Base-by-base conservation (phyloP, 2,888 invertebrate species). In the Drosophila kuntzei region DNA sequence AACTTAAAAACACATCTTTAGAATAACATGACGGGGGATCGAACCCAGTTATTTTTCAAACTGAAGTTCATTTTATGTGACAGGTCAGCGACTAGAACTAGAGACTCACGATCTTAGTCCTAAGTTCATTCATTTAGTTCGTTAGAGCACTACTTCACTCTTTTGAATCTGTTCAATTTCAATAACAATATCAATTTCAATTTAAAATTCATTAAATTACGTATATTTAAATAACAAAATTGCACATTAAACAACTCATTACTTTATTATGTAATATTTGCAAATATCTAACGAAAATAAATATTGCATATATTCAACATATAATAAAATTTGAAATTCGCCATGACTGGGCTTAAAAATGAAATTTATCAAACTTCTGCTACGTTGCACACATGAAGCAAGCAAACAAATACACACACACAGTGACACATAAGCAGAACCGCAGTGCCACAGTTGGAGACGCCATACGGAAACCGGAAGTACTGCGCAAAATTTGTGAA, bases 331-430 rank as follows among this genome's bases (percentile, higher is more conserved):
- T 53, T 39, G 18, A 53, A 53, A 34, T 20, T 53, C 29, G 9
- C 20, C 29, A 18, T n/a, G 37, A 66, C 36, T 75, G 62, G 44
- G 64, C 60, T 46, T 41, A 59, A 55, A 67, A 85, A 79, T 80
- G 67, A 50, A 85, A 85, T 85, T 80, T 81, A 81, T 81, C 87
- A 83, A 77, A 61, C 87, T 81, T 81, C 87, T 83, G 74, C 71
- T 71, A 71, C 64, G 71, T 27, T 81, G 81, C 77, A 80, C 77
- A 80, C 87, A 70, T 32, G 29, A 43, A 65, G 39, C 47, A 58
- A 49, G 50, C 55, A 53, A 22, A 43, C 39, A 51, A 29, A 50
- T 34, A 43, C 16, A 70, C 16, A 63, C 18, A 34, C 16, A 39
- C 18, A 36, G 7, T 29, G 27, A 61, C 9, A 46, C 22, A 47